Percentiles rank a stretch among this genome's conserved stretches.
These are phyloP conservation scores for Drosophila meridiana DNA, from an alignment of 2,888 invertebrate species.

Conservation along the genomic window DNA sequence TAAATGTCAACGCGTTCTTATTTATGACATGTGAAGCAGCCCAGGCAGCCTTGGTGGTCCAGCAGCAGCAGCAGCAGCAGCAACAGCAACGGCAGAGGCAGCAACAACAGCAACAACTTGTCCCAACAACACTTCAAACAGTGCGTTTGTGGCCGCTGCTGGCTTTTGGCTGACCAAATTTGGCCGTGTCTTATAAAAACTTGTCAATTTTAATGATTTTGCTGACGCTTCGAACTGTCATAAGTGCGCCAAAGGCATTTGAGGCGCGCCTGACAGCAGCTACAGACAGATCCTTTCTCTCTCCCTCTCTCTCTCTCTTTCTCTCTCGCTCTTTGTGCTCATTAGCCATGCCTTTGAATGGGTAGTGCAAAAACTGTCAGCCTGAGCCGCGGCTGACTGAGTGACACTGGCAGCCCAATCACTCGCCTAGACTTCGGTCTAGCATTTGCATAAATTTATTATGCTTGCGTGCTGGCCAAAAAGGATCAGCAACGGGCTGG, in stretches of 20 bases:
- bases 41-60: constrained; percentile 63
- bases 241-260: constrained; percentile 80
- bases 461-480: constrained; percentile 64
- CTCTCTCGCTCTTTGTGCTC: constrained; percentile 38
- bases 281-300: constrained; percentile 35
- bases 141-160: constrained; percentile 49
- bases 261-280: constrained; percentile 38
- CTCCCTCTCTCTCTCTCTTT: background rate
- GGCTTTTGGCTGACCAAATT: constrained; percentile 73
- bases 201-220: constrained; percentile 83
- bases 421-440: constrained; percentile 40
- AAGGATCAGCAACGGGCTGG: constrained; percentile 51
- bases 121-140: constrained; percentile 76
- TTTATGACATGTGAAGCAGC: constrained; percentile 84
- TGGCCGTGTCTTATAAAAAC: constrained; percentile 75
- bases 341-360: constrained; percentile 73
- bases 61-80: constrained; percentile 15
- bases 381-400: constrained; percentile 43
- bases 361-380: constrained; percentile 59
- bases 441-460: constrained; percentile 76
- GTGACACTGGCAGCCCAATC: constrained; percentile 56
- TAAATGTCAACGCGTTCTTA: constrained; percentile 85
- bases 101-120: constrained; percentile 57
- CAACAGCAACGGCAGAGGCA: background rate
- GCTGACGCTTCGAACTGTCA: constrained; percentile 82